phyloP scores from a whole-genome alignment of 2,888 invertebrate genomes.

The Vandiemenella viatica region DNA sequence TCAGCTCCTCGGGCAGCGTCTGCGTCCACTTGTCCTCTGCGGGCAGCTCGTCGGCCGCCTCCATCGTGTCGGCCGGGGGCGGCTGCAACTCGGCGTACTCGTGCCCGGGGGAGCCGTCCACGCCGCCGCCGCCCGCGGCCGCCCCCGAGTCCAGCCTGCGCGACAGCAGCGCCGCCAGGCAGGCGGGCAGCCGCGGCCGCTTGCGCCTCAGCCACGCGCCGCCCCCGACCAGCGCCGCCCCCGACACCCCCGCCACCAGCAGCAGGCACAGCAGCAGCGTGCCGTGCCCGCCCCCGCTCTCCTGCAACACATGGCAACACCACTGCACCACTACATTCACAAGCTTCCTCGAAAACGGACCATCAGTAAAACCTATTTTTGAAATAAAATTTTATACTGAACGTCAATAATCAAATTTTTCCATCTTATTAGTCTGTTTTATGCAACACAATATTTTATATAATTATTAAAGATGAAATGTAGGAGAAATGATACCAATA shows the following conservation, averaged over 20 bases:
- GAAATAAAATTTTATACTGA: too few relatives aligned
- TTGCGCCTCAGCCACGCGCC: slow-evolving; percentile 26
- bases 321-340: not conserved
- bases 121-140: slow-evolving; percentile 28
- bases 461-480: too few relatives aligned
- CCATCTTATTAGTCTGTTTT: too few relatives aligned
- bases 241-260: slow-evolving; percentile 35
- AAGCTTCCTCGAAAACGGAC: too few relatives aligned
- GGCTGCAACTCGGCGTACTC: slow-evolving; percentile 45
- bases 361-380: too few relatives aligned
- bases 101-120: too few relatives aligned
- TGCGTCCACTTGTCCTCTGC: slow-evolving; percentile 49
- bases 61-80: too few relatives aligned
- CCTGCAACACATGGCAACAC: too few relatives aligned
- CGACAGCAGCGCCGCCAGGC: slow-evolving; percentile 23
- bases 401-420: too few relatives aligned
- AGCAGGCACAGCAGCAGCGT: slow-evolving; percentile 34
- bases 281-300: slow-evolving; percentile 17
- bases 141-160: slow-evolving; percentile 24
- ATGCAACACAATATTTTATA: too few relatives aligned
- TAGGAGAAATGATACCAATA: too few relatives aligned
- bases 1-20: slow-evolving; percentile 58
- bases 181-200: slow-evolving; percentile 15
- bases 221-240: slow-evolving; percentile 38
- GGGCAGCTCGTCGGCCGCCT: slow-evolving; percentile 25